Conservation (phyloP, 2,888 invertebrate species). For the Folsomia manolachei region DNA sequence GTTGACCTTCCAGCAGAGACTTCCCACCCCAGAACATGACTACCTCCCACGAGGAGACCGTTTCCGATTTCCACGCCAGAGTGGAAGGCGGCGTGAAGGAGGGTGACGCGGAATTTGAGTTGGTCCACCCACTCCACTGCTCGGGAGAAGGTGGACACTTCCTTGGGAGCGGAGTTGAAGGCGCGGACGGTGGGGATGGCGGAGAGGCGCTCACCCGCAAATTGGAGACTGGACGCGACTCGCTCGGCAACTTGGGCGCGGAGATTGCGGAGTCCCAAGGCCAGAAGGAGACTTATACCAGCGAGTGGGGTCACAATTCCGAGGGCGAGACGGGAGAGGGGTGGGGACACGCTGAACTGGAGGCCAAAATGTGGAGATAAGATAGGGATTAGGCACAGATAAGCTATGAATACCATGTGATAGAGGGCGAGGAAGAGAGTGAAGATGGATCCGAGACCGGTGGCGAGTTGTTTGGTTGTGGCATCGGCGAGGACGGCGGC, state of each 20-base stretch:
- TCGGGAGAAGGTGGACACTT: constrained; percentile 55
- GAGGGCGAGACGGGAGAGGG: neutral
- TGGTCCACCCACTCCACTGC: too few relatives aligned
- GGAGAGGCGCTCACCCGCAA: constrained; percentile 68
- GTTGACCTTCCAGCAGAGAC: constrained; percentile 73
- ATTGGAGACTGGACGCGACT: neutral
- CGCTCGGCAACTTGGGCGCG: neutral
- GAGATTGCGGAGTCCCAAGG: neutral
- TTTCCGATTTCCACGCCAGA: constrained; percentile 56
- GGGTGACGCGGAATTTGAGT: too few relatives aligned
- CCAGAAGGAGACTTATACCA: neutral
- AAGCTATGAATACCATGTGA: neutral
- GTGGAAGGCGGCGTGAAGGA: neutral
- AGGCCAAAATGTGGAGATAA: neutral
- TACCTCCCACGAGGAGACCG: constrained; percentile 74
- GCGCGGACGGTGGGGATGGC: constrained; percentile 90
- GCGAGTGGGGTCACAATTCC: neutral
- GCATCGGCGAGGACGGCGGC: neutral
- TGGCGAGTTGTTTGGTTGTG: neutral
- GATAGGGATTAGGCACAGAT: too few relatives aligned
- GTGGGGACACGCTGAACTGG: neutral
- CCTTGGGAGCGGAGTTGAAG: constrained; percentile 82
- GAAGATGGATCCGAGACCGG: neutral
- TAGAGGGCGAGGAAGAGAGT: neutral
- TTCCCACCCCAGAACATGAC: constrained; percentile 89